These are phyloP conservation scores for Spicauda simplicius DNA, from an alignment of 2,888 invertebrate genomes.

Conservation along the genomic window DNA sequence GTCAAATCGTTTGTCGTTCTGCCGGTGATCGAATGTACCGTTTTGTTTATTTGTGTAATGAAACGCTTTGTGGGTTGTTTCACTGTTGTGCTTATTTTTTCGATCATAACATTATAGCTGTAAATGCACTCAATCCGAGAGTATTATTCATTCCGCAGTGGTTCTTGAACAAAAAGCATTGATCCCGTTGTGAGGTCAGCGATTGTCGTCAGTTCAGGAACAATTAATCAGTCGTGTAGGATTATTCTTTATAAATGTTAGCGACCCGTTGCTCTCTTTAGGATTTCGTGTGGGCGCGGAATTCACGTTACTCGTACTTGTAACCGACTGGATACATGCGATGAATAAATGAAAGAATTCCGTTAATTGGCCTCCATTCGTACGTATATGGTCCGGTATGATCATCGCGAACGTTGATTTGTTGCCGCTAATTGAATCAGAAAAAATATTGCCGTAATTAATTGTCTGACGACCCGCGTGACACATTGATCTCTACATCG, in stretches of 20 bases:
- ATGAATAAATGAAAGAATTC: conserved; percentile 48
- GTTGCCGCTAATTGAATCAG: background rate
- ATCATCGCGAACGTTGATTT: conserved; percentile 43
- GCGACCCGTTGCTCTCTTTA: conserved; percentile 33
- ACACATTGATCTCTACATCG: too few relatives aligned
- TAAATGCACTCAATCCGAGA: conserved; percentile 20
- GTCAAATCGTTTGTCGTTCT: background rate
- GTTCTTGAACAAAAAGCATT: conserved; percentile 24
- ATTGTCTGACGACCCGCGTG: too few relatives aligned
- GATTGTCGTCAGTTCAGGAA: conserved; percentile 24
- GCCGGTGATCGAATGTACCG: background rate
- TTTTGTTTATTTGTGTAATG: conserved; percentile 6
- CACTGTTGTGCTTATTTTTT: conserved; percentile 1
- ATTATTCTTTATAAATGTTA: conserved; percentile 29
- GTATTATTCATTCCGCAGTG: conserved; percentile 17
- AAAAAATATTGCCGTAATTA: background rate
- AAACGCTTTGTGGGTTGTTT: background rate
- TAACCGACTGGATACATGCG: conserved; percentile 21
- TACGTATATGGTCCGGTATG: conserved; percentile 30
- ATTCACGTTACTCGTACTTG: conserved; percentile 31
- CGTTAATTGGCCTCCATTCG: conserved; percentile 59
- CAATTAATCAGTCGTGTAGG: conserved; percentile 35
- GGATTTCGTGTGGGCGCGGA: conserved; percentile 29
- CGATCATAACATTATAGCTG: conserved; percentile 11
- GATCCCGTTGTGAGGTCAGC: conserved; percentile 35